Percentiles rank a stretch among this genome's conserved stretches.
Conservation (phyloP, 2,888 invertebrate species). For the Dolichopus griseipennis region DNA sequence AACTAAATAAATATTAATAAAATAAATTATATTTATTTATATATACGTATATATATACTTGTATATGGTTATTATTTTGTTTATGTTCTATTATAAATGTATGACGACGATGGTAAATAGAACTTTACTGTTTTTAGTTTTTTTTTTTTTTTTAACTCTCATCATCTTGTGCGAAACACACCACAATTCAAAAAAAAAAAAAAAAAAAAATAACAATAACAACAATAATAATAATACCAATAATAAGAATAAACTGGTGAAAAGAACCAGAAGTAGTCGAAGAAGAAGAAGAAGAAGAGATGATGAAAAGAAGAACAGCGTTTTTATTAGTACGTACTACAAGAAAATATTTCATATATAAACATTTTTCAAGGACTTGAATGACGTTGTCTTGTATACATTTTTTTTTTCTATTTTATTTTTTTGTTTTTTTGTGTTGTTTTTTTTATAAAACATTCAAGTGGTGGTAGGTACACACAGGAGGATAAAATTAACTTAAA, state of each 20-base stretch:
- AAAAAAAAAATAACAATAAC: background rate
- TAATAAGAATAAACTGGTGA: no score
- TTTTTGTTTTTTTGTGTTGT: background rate
- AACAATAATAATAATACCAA: no score
- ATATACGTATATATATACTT: no score
- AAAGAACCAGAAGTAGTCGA: no score
- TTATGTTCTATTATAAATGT: no score
- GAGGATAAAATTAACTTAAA: slow-evolving; percentile 1
- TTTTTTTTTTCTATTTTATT: background rate
- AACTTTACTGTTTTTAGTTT: no score
- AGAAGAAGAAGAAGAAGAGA: background rate
- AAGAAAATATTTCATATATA: background rate
- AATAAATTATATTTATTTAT: no score
- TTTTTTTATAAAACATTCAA: background rate
- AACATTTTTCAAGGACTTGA: background rate
- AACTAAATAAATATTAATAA: no score
- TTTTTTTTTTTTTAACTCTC: no score
- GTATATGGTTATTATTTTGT: no score
- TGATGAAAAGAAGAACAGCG: background rate
- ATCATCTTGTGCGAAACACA: no score
- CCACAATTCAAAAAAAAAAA: background rate
- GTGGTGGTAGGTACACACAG: slow-evolving; percentile 6
- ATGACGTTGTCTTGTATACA: background rate
- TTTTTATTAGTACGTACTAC: background rate
- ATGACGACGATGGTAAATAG: no score